Conservation (phyloP, 2,113 vertebrate species). For the Eurypyga helias region DNA sequence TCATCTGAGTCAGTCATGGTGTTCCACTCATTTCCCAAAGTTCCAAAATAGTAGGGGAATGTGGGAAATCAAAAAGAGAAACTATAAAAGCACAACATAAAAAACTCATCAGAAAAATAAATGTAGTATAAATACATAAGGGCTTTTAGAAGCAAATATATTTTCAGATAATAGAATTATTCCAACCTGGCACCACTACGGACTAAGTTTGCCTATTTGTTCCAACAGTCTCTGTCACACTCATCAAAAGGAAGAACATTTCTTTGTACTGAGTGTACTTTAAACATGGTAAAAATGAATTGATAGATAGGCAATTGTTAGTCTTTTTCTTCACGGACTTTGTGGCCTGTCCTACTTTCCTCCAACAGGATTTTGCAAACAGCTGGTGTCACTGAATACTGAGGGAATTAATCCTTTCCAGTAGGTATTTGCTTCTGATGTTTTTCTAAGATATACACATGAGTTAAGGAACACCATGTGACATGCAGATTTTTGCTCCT, state of each 20-base stretch:
- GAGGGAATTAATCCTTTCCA: conserved; percentile 37
- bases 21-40: neutral
- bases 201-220: neutral
- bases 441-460: neutral
- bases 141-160: neutral
- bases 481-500: neutral
- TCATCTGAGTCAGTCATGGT: neutral
- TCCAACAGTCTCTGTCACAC: neutral
- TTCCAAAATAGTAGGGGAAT: neutral
- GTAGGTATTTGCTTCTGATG: neutral
- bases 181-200: neutral
- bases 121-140: neutral
- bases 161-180: neutral
- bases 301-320: neutral
- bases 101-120: neutral
- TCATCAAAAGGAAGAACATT: neutral
- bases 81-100: neutral
- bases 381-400: conserved; percentile 47
- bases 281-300: neutral
- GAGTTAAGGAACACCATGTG: neutral
- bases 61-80: neutral
- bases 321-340: conserved; percentile 1
- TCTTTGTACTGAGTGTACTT: neutral
- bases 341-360: conserved; percentile 59
- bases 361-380: conserved; percentile 35